Percentiles rank a stretch among this genome's conserved stretches.
These are phyloP conservation scores for Phyllotreta striolata DNA, from an alignment of 2,888 invertebrate genomes.

Conservation along the genomic window DNA sequence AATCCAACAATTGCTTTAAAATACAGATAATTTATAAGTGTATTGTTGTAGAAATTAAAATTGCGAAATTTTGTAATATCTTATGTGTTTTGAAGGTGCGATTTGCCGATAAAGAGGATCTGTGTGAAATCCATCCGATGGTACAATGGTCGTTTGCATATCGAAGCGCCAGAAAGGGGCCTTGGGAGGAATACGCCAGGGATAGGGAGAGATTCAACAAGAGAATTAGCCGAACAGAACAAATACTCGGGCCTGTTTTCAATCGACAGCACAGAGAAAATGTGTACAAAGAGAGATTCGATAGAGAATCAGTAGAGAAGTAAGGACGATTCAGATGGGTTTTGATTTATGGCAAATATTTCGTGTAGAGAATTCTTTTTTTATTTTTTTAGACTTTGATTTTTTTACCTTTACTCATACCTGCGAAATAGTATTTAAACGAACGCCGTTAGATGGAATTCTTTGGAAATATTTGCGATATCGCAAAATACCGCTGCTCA, in stretches of 20 bases:
- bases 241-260: conserved; percentile 60
- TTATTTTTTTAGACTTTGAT: background rate
- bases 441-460: no score
- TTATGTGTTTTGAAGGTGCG: conserved; percentile 62
- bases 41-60: no score
- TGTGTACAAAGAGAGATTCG: conserved; percentile 61
- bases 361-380: background rate
- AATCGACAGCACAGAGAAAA: conserved; percentile 59
- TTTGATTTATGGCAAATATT: background rate
- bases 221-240: conserved; percentile 58
- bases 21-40: no score
- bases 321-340: background rate
- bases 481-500: background rate
- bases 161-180: conserved; percentile 65
- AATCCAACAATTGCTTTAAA: no score
- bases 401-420: background rate
- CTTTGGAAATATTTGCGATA: conserved; percentile 12
- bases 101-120: conserved; percentile 59
- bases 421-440: background rate
- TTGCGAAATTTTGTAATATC: no score
- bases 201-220: conserved; percentile 64
- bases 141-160: conserved; percentile 66
- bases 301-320: background rate
- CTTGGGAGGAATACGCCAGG: conserved; percentile 66
- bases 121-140: conserved; percentile 62